These are phyloP conservation scores for Tribolium madens DNA, from an alignment of 1,140 invertebrate genomes.

Conservation along the genomic window DNA sequence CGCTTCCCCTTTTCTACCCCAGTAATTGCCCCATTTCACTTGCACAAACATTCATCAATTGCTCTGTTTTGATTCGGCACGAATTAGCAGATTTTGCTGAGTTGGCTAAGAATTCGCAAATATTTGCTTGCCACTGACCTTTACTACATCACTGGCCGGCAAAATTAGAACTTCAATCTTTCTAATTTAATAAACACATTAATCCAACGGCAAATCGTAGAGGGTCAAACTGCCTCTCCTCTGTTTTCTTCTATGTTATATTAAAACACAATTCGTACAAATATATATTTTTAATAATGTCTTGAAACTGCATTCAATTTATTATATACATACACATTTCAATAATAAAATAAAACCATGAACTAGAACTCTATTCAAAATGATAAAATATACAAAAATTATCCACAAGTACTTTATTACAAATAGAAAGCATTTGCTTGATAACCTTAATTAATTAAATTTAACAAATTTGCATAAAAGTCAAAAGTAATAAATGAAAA, in stretches of 20 bases:
- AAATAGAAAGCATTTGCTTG: too few species aligned
- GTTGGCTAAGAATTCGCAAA: slow-evolving; percentile 25
- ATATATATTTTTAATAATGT: too few species aligned
- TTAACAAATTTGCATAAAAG: too few species aligned
- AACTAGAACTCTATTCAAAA: too few species aligned
- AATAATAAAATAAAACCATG: neutral
- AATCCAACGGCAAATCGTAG: slow-evolving; percentile 4
- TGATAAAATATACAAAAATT: too few species aligned
- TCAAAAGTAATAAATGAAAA: too few species aligned
- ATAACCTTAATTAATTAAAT: too few species aligned
- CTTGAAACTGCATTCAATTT: too few species aligned
- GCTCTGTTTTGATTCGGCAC: slow-evolving; percentile 29
- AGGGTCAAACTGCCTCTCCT: neutral
- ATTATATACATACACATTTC: too few species aligned
- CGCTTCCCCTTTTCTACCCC: slow-evolving; percentile 16
- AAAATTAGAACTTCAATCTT: slow-evolving; percentile 27
- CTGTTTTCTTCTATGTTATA: slow-evolving; percentile 13
- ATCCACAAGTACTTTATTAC: too few species aligned
- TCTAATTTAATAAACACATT: slow-evolving; percentile 36
- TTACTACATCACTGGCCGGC: slow-evolving; percentile 17
- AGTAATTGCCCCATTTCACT: slow-evolving; percentile 51
- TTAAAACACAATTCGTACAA: neutral
- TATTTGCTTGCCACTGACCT: slow-evolving; percentile 28
- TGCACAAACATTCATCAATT: slow-evolving; percentile 32
- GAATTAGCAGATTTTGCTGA: slow-evolving; percentile 7